Evolutionary conservation across 1,140 invertebrate species (phyloP), one percentile per base, ranked within the genome.

Genomic region (Matsumurasca onukii): DNA sequence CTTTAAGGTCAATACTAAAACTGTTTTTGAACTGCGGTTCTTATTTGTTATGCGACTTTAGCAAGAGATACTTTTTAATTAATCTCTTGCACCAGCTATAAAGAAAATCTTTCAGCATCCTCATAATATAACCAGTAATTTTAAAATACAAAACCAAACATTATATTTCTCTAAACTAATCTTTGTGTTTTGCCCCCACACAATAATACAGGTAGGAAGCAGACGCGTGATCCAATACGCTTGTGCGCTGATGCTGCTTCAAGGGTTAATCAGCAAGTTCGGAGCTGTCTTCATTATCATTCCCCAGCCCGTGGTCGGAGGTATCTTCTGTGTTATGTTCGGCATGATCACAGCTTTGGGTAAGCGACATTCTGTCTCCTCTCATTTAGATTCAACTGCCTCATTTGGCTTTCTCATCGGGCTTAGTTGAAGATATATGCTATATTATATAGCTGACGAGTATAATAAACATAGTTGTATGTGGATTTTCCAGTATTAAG

Each of bases 271-370:
- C 57, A 89, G 90, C 49, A 92, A 95, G 79, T 86, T 95, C 73
- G 91, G 92, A 12, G 92, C 92, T 0, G 80, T 93, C 2, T 94
- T 96, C 76, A 91, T 94, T 52, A 91, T 93, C 62, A 95, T 96
- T 66, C 93, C 94, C 1, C 89, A 92, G 75, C 92, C 93, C 0
- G 88, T 95, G n/a, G 85, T 95, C 1, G 94, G 93, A 0, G 94
- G 93, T 1, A 86, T 92, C 63, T 93, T 94, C 78, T 92, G 92
- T 72, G 85, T 94, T 1, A 91, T 93, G 86, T 94, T 94, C 76
- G 92, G 92, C 30, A 91, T 94, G 88, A 92, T 94, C 67, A 84
- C 86, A 12, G 90, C 91, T 15, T 91, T 93, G 74, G 91, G 90
- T 83, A 76, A 78, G 77, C 73, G 17, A 39, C 17, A n/a, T n/a